These are phyloP conservation scores for Sinotaia quadrata DNA, from an alignment of 2,888 invertebrate species.

Conservation along the genomic window DNA sequence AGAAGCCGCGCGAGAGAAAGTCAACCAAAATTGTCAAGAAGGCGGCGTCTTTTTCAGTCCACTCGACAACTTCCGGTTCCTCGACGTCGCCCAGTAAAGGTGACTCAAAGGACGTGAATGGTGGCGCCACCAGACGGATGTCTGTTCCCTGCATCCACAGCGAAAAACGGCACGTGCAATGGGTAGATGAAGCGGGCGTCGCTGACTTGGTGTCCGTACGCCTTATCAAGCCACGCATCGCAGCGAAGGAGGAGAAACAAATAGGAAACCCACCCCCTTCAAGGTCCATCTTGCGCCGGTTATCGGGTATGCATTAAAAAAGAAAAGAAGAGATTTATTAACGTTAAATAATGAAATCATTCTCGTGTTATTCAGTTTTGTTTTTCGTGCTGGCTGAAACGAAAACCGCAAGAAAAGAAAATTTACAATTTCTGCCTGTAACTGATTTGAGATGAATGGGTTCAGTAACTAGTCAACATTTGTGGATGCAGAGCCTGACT, in stretches of 20 bases:
- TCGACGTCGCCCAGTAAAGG: too few species aligned
- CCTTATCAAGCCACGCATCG: slow-evolving; percentile 23
- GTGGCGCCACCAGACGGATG: slow-evolving; percentile 12
- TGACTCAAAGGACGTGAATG: neutral
- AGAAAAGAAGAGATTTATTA: too few species aligned
- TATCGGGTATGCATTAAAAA: too few species aligned
- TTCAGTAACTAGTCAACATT: too few species aligned
- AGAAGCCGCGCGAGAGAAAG: neutral
- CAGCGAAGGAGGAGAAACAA: slow-evolving; percentile 5
- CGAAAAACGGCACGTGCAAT: slow-evolving; percentile 21
- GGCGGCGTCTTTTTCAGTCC: slow-evolving; percentile 17
- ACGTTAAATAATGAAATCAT: too few species aligned
- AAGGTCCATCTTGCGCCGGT: slow-evolving; percentile 20
- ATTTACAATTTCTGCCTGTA: too few species aligned
- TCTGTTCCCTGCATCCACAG: slow-evolving; percentile 22
- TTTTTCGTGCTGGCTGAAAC: too few species aligned
- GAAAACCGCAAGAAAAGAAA: too few species aligned
- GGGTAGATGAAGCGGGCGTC: slow-evolving; percentile 22
- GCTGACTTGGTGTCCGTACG: slow-evolving; percentile 23
- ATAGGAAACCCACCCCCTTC: neutral
- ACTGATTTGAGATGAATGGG: too few species aligned
- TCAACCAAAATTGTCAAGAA: slow-evolving; percentile 22
- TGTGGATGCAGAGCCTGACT: too few species aligned
- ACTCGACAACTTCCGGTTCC: neutral
- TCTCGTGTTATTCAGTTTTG: too few species aligned